Base-by-base conservation (phyloP, 2,888 invertebrate species). In the Acronicta leporina region DNA sequence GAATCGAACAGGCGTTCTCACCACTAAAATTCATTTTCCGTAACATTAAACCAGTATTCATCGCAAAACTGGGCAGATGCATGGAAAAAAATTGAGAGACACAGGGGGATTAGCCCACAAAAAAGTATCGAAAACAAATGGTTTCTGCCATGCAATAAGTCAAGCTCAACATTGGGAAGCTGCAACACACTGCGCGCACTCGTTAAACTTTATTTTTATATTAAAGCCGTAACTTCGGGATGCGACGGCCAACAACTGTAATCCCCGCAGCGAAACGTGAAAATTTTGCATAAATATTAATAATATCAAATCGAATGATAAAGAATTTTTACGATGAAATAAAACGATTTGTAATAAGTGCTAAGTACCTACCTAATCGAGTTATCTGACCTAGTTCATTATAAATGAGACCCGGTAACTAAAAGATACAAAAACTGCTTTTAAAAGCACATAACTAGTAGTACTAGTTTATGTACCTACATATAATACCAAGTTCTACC, bases 151-250 rank as follows among this genome's bases (percentile, higher is more conserved):
- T 79, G 88, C 90, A 89, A 92, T 93, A 93, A 92, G 92, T 92
- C 88, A 88, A 73, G 89, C 87, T 90, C 87, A 89, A 87, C 89
- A 92, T 88, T 90, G 88, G 83, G 82, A 85, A 82, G 85, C 85
- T 86, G 88, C 91, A 87, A 81, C 92, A 90, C 86, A 85, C 89
- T 90, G 92, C 85, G 84, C 82, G 77, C 83, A 81, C 89, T 88
- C 92, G 92, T 92, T 90, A 91, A 91, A 92, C 89, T 92, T 93
- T 92, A 92, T 92, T 92, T 92, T 92, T 92, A 91, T 90, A 92
- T 92, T 90, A 90, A 91, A 89, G 83, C 90, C 90, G 91, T 92
- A 92, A 93, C 91, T 92, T 85, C 83, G 77, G 83, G 79, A 81
- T 83, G 85, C 80, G 83, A 85, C 86, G 81, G 81, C 84, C 83